Evolutionary conservation across 2,797 vertebrate genomes (phyloP), one percentile per base, ranked within the genome.

Genomic region (Carapus acus): DNA sequence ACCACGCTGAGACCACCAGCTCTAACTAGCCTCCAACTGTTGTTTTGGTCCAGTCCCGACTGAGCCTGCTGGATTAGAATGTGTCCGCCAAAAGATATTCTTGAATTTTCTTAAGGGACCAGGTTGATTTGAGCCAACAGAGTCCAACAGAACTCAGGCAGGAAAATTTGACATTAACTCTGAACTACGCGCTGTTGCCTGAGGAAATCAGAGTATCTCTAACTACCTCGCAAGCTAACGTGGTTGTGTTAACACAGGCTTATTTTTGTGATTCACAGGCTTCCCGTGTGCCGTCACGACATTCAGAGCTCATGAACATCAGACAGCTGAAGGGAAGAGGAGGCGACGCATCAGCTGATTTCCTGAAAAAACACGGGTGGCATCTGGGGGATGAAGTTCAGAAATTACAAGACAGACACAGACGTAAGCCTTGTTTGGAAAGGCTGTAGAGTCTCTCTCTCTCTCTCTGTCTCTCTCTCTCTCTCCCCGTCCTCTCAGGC

Each of bases 401-500:
- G 9, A 9, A 5, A 27, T 27, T 5, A 9, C 9, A 27, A 27
- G 4, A 27, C 4, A 27, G 9, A 27, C 5, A 9, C 24, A 27
- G 24, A 27, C 9, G 40, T 42, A 2, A 14, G 48, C 41, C 50
- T 33, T 33, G 0, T 45, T 59, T 50, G 65, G 59, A 58, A 20
- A 50, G 36, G 45, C 44, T 60, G 46, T 65, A 69, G 61, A 73
- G 76, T n/a, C n/a, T n/a, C 56, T 58, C 55, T 49, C 69, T 62
- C 51, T n/a, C 47, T 74, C 59, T 52, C 60, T 71, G 37, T 77
- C 69, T 54, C 61, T 71, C 48, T 11, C 6, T 34, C 42, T 8
- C 8, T 54, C 48, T 57, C 51, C 38, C 54, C 62, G 53, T 57
- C 3, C 31, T 33, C 51, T 34, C 15, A 20, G 52, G 58, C 65